Percentiles rank a stretch among this genome's conserved stretches.
These are phyloP conservation scores for Adelphocoris suturalis DNA, from an alignment of 2,888 invertebrate species.

Conservation along the genomic window DNA sequence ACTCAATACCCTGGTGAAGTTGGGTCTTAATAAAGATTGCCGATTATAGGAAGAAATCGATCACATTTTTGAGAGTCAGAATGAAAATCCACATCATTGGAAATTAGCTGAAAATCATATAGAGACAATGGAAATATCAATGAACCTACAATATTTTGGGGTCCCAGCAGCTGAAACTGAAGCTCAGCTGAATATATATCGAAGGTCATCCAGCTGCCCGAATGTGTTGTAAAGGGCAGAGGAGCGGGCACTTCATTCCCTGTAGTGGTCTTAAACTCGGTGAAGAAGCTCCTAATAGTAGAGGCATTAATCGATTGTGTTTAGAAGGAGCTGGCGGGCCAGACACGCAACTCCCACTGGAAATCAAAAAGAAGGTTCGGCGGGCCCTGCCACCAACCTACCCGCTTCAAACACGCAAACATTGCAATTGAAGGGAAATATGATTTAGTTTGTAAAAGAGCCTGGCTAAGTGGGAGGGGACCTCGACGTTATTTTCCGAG, in stretches of 20 bases:
- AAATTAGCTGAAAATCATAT: too few species aligned
- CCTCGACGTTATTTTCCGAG: background rate
- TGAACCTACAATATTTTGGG: too few species aligned
- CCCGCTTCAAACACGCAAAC: constrained; percentile 62
- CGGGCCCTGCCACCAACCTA: constrained; percentile 45
- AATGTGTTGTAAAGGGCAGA: background rate
- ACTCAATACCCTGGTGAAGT: too few species aligned
- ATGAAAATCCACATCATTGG: too few species aligned
- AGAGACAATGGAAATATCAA: too few species aligned
- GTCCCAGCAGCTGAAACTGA: too few species aligned
- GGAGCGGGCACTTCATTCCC: constrained; percentile 54
- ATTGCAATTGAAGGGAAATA: constrained; percentile 58
- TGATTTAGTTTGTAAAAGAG: constrained; percentile 62
- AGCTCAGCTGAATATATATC: too few species aligned
- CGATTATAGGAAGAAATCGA: too few species aligned
- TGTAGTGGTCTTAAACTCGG: constrained; percentile 55
- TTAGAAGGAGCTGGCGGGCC: constrained; percentile 36
- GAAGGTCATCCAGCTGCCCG: background rate
- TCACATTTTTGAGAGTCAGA: too few species aligned
- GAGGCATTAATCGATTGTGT: constrained; percentile 65
- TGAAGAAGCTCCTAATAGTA: constrained; percentile 67
- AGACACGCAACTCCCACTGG: constrained; percentile 69
- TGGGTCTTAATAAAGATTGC: too few species aligned
- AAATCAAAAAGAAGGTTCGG: constrained; percentile 63
- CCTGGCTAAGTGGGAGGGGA: constrained; percentile 2